A percentile compares a stretch with the other conserved stretches of the same genome.
Conservation (phyloP, 2,888 invertebrate species). For the Ypsolopha scabrella region DNA sequence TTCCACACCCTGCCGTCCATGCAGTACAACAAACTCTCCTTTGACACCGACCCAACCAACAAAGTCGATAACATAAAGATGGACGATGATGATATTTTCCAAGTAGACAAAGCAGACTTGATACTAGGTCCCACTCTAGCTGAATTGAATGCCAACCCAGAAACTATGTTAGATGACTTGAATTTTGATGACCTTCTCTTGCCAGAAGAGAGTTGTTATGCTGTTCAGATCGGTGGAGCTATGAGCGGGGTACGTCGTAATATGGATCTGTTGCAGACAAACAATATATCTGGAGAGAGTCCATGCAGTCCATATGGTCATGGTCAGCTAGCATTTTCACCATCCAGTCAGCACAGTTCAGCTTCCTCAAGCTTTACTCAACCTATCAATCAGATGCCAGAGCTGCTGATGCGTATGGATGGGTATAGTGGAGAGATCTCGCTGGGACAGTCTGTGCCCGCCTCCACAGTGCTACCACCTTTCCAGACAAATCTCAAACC, state of each 20-base stretch:
- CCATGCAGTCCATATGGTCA: slow-evolving; percentile 65
- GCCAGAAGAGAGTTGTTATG: slow-evolving; percentile 76
- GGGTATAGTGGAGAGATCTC: slow-evolving; percentile 64
- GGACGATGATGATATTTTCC: slow-evolving; percentile 91
- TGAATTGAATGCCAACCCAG: slow-evolving; percentile 88
- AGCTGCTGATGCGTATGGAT: slow-evolving; percentile 77
- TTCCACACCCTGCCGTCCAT: slow-evolving; percentile 48
- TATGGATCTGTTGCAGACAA: slow-evolving; percentile 25
- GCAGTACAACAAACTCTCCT: slow-evolving; percentile 50
- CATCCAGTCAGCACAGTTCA: slow-evolving; percentile 75
- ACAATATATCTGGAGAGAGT: slow-evolving; percentile 39
- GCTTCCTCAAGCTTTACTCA: slow-evolving; percentile 59
- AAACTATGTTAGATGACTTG: slow-evolving; percentile 83
- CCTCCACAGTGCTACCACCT: slow-evolving; percentile 63
- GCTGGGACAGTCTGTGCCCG: slow-evolving; percentile 75
- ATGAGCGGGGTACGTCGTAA: slow-evolving; percentile 48
- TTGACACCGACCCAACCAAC: slow-evolving; percentile 46
- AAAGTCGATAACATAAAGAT: slow-evolving; percentile 78
- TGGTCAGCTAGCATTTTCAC: slow-evolving; percentile 71
- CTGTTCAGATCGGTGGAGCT: slow-evolving; percentile 61
- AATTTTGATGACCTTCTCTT: slow-evolving; percentile 87
- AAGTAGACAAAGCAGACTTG: slow-evolving; percentile 88
- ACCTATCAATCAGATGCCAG: slow-evolving; percentile 65
- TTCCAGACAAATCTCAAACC: slow-evolving; percentile 48
- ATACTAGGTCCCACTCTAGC: slow-evolving; percentile 87